A percentile compares a stretch with the other conserved stretches of the same genome.
Conservation (phyloP, 2,113 vertebrate genomes). For the Chrysochloris asiatica region DNA sequence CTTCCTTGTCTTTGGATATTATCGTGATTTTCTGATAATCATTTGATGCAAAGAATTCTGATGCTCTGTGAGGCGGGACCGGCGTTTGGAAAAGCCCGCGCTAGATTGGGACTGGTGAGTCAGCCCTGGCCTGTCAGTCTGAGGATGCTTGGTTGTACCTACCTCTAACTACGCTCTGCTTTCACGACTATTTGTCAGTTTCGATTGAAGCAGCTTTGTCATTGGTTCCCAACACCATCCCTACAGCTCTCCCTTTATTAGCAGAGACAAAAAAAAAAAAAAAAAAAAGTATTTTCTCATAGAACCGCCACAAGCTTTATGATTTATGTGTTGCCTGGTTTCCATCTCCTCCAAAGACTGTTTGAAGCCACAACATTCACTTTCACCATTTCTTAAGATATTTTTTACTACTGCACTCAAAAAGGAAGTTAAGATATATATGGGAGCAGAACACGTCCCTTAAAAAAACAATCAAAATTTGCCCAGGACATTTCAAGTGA, state of each 20-base stretch:
- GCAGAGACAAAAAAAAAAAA: background rate
- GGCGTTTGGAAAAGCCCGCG: background rate
- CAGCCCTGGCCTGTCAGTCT: background rate
- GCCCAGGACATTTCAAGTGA: background rate
- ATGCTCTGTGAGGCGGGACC: background rate
- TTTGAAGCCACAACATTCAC: background rate
- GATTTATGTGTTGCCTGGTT: background rate
- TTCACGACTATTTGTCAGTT: background rate
- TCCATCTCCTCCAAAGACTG: background rate
- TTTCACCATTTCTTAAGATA: background rate
- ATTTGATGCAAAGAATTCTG: background rate
- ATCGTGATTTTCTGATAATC: background rate
- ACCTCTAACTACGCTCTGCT: background rate
- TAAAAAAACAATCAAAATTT: background rate
- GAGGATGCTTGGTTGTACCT: background rate
- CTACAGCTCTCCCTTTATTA: background rate
- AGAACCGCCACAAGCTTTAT: background rate
- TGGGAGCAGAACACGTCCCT: rapidly evolving
- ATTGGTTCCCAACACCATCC: background rate
- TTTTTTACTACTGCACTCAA: background rate
- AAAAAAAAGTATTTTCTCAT: background rate
- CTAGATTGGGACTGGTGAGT: background rate
- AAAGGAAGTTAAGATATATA: background rate
- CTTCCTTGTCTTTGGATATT: background rate
- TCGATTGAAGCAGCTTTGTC: background rate